Percentiles rank a stretch among this genome's conserved stretches.
phyloP scores from a whole-genome alignment of 2,113 vertebrate genomes.

The Chionodraco myersi region DNA sequence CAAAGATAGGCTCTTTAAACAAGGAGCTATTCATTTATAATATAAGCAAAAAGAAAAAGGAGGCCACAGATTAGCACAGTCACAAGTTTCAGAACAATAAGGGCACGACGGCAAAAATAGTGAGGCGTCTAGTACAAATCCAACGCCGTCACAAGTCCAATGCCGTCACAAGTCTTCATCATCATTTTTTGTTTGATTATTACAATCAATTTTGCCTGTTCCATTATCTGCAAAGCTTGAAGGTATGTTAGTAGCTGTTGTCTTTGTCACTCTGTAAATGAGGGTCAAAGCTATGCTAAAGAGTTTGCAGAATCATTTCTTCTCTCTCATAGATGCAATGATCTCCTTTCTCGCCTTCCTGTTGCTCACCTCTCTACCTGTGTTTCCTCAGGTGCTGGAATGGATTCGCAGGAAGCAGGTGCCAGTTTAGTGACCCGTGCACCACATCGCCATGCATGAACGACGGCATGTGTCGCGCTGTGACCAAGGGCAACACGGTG shows the following conservation, averaged over 20 bases:
- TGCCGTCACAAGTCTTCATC: no score
- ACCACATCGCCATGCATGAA: constrained; percentile 87
- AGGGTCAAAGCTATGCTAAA: neutral
- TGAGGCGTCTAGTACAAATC: no score
- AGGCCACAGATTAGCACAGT: no score
- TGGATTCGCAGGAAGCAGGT: constrained; percentile 85
- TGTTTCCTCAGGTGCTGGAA: constrained; percentile 83
- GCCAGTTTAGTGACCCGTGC: constrained; percentile 92
- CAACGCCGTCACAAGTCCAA: no score
- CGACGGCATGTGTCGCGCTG: constrained; percentile 82
- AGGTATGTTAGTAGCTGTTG: no score
- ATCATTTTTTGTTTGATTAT: neutral
- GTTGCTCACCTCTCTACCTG: neutral
- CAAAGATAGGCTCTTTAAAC: no score
- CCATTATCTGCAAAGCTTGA: no score
- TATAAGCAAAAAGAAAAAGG: no score
- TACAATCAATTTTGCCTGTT: neutral
- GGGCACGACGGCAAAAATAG: no score
- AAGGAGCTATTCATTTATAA: no score
- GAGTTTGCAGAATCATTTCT: neutral
- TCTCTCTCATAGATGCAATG: neutral
- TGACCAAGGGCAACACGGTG: constrained; percentile 69
- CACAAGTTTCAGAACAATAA: no score
- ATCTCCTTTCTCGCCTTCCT: neutral
- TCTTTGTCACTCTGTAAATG: neutral